Conservation (phyloP, 2,888 invertebrate genomes). For the Tenthredo distinguenda region DNA sequence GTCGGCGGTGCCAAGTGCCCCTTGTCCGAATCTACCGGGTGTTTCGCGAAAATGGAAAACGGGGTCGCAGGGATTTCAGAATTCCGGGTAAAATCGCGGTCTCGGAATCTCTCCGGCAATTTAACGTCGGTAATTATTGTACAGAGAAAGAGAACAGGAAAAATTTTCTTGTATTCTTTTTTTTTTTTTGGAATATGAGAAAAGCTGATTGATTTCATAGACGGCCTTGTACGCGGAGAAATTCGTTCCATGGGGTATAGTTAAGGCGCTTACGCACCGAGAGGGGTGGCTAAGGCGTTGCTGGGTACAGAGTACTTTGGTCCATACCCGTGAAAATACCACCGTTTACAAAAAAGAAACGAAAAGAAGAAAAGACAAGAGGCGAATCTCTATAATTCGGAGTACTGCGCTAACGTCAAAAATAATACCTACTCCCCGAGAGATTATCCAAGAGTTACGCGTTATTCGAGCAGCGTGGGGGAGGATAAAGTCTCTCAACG, state of each 20-base stretch:
- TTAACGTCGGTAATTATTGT: too few relatives aligned
- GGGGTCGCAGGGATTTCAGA: too few relatives aligned
- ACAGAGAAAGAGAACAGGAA: too few relatives aligned
- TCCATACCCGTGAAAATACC: conserved; percentile 68
- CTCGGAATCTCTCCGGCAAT: too few relatives aligned
- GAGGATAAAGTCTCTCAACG: conserved; percentile 56
- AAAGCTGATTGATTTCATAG: neutral
- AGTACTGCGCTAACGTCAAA: conserved; percentile 57
- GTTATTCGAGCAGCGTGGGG: conserved; percentile 29
- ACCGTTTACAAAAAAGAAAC: conserved; percentile 51
- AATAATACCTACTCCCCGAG: conserved; percentile 66
- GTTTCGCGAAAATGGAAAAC: neutral
- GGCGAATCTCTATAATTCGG: too few relatives aligned
- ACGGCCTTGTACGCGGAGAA: neutral
- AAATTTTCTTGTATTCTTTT: neutral
- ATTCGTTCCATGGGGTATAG: conserved; percentile 40
- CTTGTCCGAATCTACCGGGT: neutral
- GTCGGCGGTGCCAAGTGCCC: conserved; percentile 29
- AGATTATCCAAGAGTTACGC: neutral
- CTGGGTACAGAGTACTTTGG: conserved; percentile 58
- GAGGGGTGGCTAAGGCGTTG: conserved; percentile 38
- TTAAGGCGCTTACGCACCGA: conserved; percentile 46
- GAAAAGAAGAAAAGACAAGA: too few relatives aligned
- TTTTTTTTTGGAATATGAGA: neutral
- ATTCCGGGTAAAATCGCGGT: too few relatives aligned